Evolutionary conservation across 2,888 invertebrate genomes (phyloP), one percentile per base, ranked within the genome.

Genomic region (Mactromeris polynyma): DNA sequence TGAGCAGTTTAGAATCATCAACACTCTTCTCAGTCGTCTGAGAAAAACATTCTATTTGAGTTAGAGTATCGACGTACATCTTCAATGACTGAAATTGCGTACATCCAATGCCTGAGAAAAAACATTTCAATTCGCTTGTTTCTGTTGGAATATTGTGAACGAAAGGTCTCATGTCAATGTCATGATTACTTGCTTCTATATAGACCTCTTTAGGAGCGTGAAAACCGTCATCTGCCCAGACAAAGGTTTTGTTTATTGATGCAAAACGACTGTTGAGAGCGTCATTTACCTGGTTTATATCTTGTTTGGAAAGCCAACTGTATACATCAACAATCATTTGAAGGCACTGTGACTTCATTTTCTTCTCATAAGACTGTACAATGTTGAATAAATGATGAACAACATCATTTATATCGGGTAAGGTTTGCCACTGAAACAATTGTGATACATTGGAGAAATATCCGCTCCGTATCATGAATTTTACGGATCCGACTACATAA

Each of bases 31-130:
- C 51, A 2, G 14, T 51, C 2, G 14, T 51, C 51, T 84, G 58
- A 58, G 54, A 36, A 0, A 21, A 26, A 17, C 1, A 17, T 21
- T 85, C 58, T 78, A 85, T 85, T 58, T 58, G 7, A 11, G 51
- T 36, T 6, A 85, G n/a, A 33, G 73, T 81, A n/a, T 42, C 42
- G 0, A 85, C 33, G 69, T 85, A 81, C 40, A 46, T 42, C 21
- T 81, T 42, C 9, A 69, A 46, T 7, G 4, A 33, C 33, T 80
- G 21, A 31, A 11, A 42, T 33, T n/a, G 38, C 26, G 7, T 26
- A 31, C 85, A 85, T 51, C 85, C 85, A 19, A 85, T n/a, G 38
- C 36, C 38, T 38, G 31, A 17, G 38, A 80, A 85, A 64, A 85
- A 85, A 19, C 38, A 64, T 19, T 31, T n/a, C 46, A 85, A 33